Percentiles rank a stretch among this genome's conserved stretches.
phyloP scores from a whole-genome alignment of 1,140 invertebrate genomes.

The Riptortus pedestris region DNA sequence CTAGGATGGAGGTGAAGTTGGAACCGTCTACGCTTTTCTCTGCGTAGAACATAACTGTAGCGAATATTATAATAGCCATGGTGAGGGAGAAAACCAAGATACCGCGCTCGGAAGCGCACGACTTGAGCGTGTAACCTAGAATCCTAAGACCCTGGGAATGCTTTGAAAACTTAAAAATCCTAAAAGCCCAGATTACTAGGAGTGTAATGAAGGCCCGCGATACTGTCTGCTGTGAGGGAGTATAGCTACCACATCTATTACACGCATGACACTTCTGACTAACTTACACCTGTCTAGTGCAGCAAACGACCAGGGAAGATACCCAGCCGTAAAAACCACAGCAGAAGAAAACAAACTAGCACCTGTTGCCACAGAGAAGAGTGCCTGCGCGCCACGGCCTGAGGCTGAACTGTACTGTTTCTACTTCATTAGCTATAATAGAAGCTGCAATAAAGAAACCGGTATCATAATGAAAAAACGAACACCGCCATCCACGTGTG shows the following conservation, averaged over 20 bases:
- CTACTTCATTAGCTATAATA: conserved; percentile 97
- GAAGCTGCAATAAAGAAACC: conserved; percentile 99
- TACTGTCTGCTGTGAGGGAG: conserved; percentile 95
- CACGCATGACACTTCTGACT: conserved; percentile 92
- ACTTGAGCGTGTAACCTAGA: conserved; percentile 97
- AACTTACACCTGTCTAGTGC: conserved; percentile 97
- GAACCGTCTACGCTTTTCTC: conserved; percentile 95
- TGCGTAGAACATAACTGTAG: conserved; percentile 99
- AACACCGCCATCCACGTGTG: conserved; percentile 95
- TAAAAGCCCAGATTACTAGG: conserved; percentile 95
- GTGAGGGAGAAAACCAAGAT: conserved; percentile 98
- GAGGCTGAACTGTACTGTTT: conserved; percentile 88
- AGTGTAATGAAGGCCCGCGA: conserved; percentile 98
- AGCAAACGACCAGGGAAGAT: conserved; percentile 89
- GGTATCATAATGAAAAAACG: conserved; percentile 99
- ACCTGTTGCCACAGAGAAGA: conserved; percentile 90
- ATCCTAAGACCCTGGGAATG: conserved; percentile 98
- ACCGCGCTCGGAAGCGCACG: conserved; percentile 96
- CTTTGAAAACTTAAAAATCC: conserved; percentile 99
- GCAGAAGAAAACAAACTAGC: conserved; percentile 97
- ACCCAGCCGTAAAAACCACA: conserved; percentile 99
- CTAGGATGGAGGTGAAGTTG: conserved; percentile 96
- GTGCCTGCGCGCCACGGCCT: conserved; percentile 72
- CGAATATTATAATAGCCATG: conserved; percentile 99
- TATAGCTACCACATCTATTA: conserved; percentile 99